Evolutionary conservation across 1,140 invertebrate genomes (phyloP), one percentile per base, ranked within the genome.

Genomic region (Caenorhabditis elegans): DNA sequence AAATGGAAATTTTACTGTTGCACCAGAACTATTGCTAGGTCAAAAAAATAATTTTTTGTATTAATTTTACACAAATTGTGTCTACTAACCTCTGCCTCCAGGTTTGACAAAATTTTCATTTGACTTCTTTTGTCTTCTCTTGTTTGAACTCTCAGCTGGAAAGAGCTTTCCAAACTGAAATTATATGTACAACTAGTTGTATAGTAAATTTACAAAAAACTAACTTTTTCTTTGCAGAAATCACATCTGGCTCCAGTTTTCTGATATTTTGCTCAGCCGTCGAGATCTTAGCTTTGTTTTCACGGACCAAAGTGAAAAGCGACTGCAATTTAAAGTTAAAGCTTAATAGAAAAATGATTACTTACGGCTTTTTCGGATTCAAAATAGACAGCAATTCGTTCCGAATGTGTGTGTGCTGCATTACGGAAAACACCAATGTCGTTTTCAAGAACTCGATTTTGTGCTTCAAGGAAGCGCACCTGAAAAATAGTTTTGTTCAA

Each of bases 341-440:
- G n/a, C n/a, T 26, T 55, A 19, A 13, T 15, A 17, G 39, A 75
- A 19, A 19, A 53, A 22, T 39, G 13, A 39, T 4, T 26, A 53
- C 77, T 78, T 15, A 78, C 77, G 26, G 13, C 22, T 78, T 78
- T 78, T 26, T 49, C 47, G 13, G 77, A 78, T 31, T 31, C 48
- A 36, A 48, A 46, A 17, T 55, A 55, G 8, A 24, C 51, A 13
- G 17, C 51, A 28, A 55, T 55, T 2, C 51, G 22, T 6, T 26
- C 51, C 13, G 51, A 19, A 55, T 55, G 51, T 10, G 15, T 55
- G 10, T 28, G 51, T 0, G 51, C 22, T 26, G 51, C 51, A 13
- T 55, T 19, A 26, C 51, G 51, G 51, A 55, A 55, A 55, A 55
- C 51, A 10, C 26, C 26, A 5, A 55, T 55, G 24, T 55, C 51